Conservation (phyloP, 2,797 vertebrate genomes). For the Perodicticus potto region DNA sequence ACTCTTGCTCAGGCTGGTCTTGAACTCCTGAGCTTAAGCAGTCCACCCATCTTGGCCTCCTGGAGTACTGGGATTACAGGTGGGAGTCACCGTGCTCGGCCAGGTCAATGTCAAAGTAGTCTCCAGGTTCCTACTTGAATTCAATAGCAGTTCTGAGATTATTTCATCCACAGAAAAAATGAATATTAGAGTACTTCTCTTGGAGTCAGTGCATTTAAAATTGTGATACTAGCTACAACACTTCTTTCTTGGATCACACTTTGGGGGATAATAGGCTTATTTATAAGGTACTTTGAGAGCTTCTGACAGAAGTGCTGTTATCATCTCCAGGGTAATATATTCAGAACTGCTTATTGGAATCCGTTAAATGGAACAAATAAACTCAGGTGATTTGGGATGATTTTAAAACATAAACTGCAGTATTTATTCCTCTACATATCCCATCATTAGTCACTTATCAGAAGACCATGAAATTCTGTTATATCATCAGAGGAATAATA, state of each 20-base stretch:
- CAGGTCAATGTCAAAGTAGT: neutral
- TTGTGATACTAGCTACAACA: neutral
- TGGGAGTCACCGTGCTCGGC: too few species aligned
- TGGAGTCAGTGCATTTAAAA: constrained; percentile 52
- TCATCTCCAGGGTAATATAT: neutral
- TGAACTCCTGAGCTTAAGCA: too few species aligned
- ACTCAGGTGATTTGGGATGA: constrained; percentile 25
- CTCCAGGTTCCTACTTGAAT: neutral
- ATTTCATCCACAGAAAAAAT: constrained; percentile 38
- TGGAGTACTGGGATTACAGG: too few species aligned
- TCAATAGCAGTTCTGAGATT: neutral
- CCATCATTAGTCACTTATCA: neutral
- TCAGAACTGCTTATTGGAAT: constrained; percentile 20
- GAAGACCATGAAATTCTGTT: constrained; percentile 12
- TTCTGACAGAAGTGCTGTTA: neutral
- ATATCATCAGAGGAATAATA: neutral
- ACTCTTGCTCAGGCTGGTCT: too few species aligned
- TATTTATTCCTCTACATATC: neutral
- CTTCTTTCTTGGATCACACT: neutral
- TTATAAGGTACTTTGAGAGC: constrained; percentile 52
- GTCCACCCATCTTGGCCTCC: too few species aligned
- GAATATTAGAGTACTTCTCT: constrained; percentile 10
- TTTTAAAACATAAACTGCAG: constrained; percentile 43
- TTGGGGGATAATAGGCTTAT: neutral
- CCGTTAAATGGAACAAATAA: constrained; percentile 50